Evolutionary conservation across 2,113 vertebrate genomes (phyloP), one percentile per base, ranked within the genome.

Genomic region (Coptodon rendalli): DNA sequence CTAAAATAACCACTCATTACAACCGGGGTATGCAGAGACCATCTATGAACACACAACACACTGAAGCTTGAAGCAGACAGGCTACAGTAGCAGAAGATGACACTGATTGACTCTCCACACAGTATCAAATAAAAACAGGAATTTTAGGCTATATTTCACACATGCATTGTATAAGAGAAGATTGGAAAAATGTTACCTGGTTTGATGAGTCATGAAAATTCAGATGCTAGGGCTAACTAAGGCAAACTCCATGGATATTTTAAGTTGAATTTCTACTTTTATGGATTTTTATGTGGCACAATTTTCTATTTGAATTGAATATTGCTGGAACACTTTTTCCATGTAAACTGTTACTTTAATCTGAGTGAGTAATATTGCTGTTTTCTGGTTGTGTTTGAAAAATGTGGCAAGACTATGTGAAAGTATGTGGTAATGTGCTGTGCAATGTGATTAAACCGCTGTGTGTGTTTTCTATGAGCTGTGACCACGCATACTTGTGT

Each of bases 341-440:
- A 29, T 19, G 40, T 76, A 50, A 31, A 76, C 14, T 48, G 43
- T 76, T 76, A 1, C 14, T 76, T 76, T 50, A 48, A 50, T 50
- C 71, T 31, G 40, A 76, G 24, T 50, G 71, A 50, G 6, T 76
- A 50, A 76, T 48, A 76, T 19, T 76, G 14, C 16, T 48, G 9
- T 76, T 76, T 76, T 76, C 43, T 48, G 43, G 71, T 29, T 76
- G 24, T 29, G 16, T 76, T 50, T 76, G 43, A 76, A 50, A 76
- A 76, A 76, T 76, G 40, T 76, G 71, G 43, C 43, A 17, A 31
- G 71, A 76, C 14, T 29, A 76, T 31, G 50, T 66, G 54, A 36
- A 22, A 57, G 34, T 50, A 61, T 61, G 43, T 61, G 56, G 29
- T 80, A 34, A 79, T 36, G 52, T 36, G 57, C 22, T 56, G 24